Evolutionary conservation across 2,888 invertebrate genomes (phyloP), one percentile per base, ranked within the genome.

Genomic region (Pseudococcus viburni): DNA sequence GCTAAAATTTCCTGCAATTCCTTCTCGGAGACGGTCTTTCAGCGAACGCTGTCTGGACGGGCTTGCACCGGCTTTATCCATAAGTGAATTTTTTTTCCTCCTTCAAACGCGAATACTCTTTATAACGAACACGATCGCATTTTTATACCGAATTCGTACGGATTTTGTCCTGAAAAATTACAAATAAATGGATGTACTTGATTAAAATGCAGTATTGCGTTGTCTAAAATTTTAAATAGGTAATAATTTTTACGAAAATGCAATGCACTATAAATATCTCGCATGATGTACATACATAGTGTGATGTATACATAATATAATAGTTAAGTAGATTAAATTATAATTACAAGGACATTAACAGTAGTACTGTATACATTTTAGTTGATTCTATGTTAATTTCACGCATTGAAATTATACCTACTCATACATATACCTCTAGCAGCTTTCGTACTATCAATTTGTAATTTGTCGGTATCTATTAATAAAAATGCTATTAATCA

Each of bases 21-120:
- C 96, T 90, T 96, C 96, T 91, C 95, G 94, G 87, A 96, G 94
- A 89, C 96, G 94, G 92, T 96, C 96, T 92, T 95, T 95, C 90
- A 96, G 93, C 87, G 96, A 96, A 89, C 96, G 94, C 91, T 96
- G 96, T 89, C 96, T 93, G 89, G 95, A 94, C 89, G 95, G 95
- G 90, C 93, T 93, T 87, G 92, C 88, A 88, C 86, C 88, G 80
- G 89, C 89, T 33, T 73, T 88, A 42, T 88, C 88, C 88, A 88
- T 88, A 22, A 46, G n/a, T 11, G 33, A n/a, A 59, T n/a, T 59
- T 59, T 59, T 68, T 73, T 15, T 12, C 33, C 73, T 33, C 15
- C 15, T 83, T 46, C 11, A 19, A 83, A 15, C 9, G 11, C 26
- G 19, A 42, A 46, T 46, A 83, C 9, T 19, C 19, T 19, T 83